These are phyloP conservation scores for Melolontha melolontha DNA, from an alignment of 2,888 invertebrate genomes.

Conservation along the genomic window DNA sequence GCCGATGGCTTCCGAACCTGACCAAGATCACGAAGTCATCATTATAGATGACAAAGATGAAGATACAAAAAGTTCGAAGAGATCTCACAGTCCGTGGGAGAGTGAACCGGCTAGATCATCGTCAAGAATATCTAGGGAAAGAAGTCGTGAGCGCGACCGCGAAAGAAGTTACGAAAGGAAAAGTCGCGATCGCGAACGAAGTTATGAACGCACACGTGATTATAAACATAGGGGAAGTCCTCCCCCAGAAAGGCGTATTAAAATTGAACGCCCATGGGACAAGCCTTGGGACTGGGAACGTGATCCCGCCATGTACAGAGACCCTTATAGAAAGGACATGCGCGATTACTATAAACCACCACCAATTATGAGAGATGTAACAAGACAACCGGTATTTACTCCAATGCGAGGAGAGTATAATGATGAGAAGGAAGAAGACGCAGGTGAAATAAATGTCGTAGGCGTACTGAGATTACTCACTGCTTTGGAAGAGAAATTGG, in stretches of 20 bases:
- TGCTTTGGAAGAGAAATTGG: slow-evolving; percentile 85
- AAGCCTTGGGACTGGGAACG: slow-evolving; percentile 42
- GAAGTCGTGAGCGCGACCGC: slow-evolving; percentile 39
- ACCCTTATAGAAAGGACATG: slow-evolving; percentile 45
- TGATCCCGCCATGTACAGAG: slow-evolving; percentile 42
- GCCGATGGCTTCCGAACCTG: slow-evolving; percentile 60
- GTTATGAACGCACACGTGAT: slow-evolving; percentile 35
- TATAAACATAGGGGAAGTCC: slow-evolving; percentile 31
- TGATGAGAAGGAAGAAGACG: slow-evolving; percentile 51
- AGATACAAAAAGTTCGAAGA: slow-evolving; percentile 49
- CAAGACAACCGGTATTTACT: slow-evolving; percentile 55
- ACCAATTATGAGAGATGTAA: slow-evolving; percentile 59
- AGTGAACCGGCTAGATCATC: slow-evolving; percentile 48
- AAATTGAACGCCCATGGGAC: slow-evolving; percentile 29
- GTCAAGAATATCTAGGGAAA: slow-evolving; percentile 41
- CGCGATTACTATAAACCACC: slow-evolving; percentile 58
- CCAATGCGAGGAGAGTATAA: slow-evolving; percentile 35
- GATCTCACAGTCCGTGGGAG: slow-evolving; percentile 65
- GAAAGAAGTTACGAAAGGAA: slow-evolving; percentile 54
- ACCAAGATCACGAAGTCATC: slow-evolving; percentile 61
- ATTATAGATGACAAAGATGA: slow-evolving; percentile 61
- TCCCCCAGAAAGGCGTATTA: slow-evolving; percentile 37
- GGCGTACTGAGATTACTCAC: slow-evolving; percentile 80
- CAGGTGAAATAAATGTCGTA: slow-evolving; percentile 71
- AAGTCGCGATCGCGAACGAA: slow-evolving; percentile 50